phyloP scores from a whole-genome alignment of 2,797 vertebrate genomes.

The Chelon labrosus region DNA sequence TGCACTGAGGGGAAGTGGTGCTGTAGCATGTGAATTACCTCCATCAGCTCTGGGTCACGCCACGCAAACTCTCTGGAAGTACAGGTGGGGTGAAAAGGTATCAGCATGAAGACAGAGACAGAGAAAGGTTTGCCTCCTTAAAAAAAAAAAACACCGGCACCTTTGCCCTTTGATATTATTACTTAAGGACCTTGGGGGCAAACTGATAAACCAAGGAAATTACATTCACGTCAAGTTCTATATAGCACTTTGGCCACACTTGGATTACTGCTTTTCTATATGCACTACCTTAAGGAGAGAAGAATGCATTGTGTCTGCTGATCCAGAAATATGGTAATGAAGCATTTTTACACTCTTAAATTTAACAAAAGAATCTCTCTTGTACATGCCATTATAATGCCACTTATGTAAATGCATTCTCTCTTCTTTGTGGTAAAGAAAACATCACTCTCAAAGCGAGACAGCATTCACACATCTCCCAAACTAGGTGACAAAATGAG shows the following conservation, averaged over 20 bases:
- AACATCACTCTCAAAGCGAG: neutral
- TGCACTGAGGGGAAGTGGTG: constrained; percentile 98
- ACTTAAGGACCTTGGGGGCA: constrained; percentile 28
- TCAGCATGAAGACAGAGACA: constrained; percentile 32
- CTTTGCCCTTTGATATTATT: constrained; percentile 21
- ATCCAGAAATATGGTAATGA: neutral
- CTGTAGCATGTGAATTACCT: constrained; percentile 99
- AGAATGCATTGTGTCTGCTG: neutral
- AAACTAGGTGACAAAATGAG: neutral
- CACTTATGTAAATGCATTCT: neutral
- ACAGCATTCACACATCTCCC: neutral
- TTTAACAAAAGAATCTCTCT: neutral
- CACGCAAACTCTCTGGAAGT: constrained; percentile 94
- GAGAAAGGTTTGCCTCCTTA: neutral
- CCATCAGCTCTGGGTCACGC: constrained; percentile 94
- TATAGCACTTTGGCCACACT: constrained; percentile 39
- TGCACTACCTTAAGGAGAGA: constrained; percentile 6
- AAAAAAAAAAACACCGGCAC: neutral
- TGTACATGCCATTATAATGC: neutral
- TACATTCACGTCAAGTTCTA: constrained; percentile 44
- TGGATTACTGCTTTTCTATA: constrained; percentile 39
- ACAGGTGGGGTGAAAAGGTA: constrained; percentile 43
- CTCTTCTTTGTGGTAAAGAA: neutral
- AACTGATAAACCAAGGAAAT: constrained; percentile 53
- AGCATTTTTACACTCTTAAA: neutral